Evolutionary conservation across 2,888 invertebrate genomes (phyloP), one percentile per base, ranked within the genome.

Genomic region (Torymus tubicola): DNA sequence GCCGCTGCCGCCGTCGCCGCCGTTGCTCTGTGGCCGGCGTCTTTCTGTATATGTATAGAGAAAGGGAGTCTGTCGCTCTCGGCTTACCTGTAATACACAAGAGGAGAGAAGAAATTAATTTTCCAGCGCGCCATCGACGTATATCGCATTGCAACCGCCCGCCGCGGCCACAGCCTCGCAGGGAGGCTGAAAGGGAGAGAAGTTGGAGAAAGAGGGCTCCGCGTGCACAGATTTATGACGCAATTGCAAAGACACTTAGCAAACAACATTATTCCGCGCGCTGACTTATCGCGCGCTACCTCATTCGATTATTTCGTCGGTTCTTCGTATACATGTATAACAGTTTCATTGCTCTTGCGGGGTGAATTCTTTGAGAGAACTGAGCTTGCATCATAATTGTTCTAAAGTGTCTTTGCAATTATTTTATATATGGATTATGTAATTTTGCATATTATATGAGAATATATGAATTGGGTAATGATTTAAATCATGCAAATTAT

Each of bases 11-110:
- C 3, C 10, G 57, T 8, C 2, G 18, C 81, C 70, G 82, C 14
- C 18, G 55, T 3, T 12, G 50, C 60, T 24, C 18, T 50, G 50
- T 53, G 4, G 21, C 11, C 50, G 52, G 53, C 60, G 13, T 61
- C 31, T 42, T 3, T 42, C 64, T 18, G 21, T 55, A n/a, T 21
- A 31, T 64, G 1, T 18, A 4, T 18, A 42, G 42, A 42, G 42
- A 42, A 42, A 42, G 42, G 42, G 42, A 42, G 42, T 42, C 42
- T 42, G 42, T 42, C 42, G 42, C 8, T 42, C 42, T 42, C 42
- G 8, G 42, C 87, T 88, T 87, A 87, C 87, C 87, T 86, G 86
- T 58, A 86, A 86, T 85, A 84, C 78, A 78, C 82, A 83, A 82
- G 82, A 78, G 83, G 75, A 82, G 78, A 83, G 75, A 76, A 79